These are phyloP conservation scores for Formica selysi DNA, from an alignment of 1,140 invertebrate genomes.

Conservation along the genomic window DNA sequence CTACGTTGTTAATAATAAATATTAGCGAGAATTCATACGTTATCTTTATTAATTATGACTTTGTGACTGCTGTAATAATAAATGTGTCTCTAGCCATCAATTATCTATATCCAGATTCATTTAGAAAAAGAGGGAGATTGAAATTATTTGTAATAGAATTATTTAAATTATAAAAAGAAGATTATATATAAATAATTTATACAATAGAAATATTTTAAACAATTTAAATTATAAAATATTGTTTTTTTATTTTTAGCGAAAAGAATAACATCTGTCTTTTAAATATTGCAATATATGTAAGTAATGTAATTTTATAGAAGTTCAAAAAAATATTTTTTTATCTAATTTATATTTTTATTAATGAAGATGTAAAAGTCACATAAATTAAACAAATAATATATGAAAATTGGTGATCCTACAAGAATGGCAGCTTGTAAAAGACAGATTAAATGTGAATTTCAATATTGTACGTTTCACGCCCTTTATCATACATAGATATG, in stretches of 20 bases:
- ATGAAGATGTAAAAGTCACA: neutral
- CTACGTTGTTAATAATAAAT: conserved; percentile 22
- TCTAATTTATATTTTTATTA: neutral
- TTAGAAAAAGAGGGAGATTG: neutral
- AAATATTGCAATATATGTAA: neutral
- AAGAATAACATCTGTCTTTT: neutral
- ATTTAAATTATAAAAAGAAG: neutral
- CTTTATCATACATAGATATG: neutral
- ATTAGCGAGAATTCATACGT: neutral
- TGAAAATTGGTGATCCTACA: neutral
- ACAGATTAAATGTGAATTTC: conserved; percentile 49
- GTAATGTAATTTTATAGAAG: too few species aligned
- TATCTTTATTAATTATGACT: conserved; percentile 38
- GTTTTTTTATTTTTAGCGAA: neutral
- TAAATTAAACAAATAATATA: conserved; percentile 12
- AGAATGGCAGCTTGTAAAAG: conserved; percentile 13
- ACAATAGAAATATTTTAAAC: neutral
- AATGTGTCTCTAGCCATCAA: neutral
- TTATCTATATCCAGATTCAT: conserved; percentile 6
- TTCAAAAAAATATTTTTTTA: neutral
- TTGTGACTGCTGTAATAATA: conserved; percentile 19
- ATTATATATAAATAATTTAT: too few species aligned
- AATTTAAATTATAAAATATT: neutral
- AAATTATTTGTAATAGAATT: neutral
- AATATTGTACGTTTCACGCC: conserved; percentile 13